These are phyloP conservation scores for Parotia lawesii DNA, from an alignment of 2,113 vertebrate species.

Conservation along the genomic window DNA sequence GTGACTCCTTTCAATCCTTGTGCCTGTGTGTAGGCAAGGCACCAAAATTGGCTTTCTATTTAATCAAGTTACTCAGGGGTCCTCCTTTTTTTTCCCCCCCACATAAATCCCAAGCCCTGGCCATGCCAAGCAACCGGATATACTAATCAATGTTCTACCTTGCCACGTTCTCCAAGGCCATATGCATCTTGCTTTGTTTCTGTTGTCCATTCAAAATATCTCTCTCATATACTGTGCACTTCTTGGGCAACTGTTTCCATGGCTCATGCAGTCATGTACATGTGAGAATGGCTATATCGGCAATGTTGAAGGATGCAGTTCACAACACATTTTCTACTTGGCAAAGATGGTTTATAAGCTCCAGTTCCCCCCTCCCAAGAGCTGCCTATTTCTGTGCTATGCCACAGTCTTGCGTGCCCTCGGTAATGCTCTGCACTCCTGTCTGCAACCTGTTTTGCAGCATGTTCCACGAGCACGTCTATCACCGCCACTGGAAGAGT, in stretches of 20 bases:
- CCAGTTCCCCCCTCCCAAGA: neutral
- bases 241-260: neutral
- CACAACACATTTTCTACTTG: neutral
- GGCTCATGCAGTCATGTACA: neutral
- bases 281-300: neutral
- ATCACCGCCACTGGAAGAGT: neutral
- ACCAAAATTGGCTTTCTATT: neutral
- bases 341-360: neutral
- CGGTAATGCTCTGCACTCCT: neutral
- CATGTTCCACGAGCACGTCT: neutral
- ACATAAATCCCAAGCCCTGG: neutral
- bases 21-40: neutral
- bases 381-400: neutral
- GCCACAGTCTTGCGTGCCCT: fast-evolving
- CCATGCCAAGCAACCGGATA: neutral
- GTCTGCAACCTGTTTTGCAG: neutral
- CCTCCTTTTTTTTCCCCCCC: neutral
- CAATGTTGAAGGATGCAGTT: neutral
- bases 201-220: neutral
- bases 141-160: neutral
- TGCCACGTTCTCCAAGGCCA: neutral
- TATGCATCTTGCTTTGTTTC: neutral
- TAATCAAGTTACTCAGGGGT: neutral
- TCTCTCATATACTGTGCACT: neutral
- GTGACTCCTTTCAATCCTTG: neutral